These are phyloP conservation scores for Odontamblyopus rebecca DNA, from an alignment of 2,797 vertebrate genomes.

Conservation along the genomic window DNA sequence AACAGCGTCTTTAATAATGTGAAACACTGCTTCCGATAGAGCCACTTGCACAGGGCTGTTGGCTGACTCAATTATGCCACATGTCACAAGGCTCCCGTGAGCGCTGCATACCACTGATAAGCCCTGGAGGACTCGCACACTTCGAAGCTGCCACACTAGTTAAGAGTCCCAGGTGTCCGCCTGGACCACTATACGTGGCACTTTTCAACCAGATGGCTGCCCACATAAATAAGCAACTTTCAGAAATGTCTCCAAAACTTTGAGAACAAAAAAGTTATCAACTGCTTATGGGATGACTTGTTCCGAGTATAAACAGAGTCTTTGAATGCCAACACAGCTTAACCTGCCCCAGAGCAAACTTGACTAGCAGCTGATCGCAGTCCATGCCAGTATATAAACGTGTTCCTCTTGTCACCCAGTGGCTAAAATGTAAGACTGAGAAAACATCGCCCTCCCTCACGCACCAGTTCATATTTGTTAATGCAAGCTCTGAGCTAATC, in stretches of 20 bases:
- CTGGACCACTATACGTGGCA: slow-evolving; percentile 47
- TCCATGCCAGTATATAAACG: slow-evolving; percentile 61
- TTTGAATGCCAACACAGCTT: slow-evolving; percentile 42
- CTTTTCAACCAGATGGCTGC: slow-evolving; percentile 54
- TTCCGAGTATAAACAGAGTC: not conserved
- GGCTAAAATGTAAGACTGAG: slow-evolving; percentile 69
- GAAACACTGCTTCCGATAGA: slow-evolving; percentile 45
- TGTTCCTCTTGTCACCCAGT: slow-evolving; percentile 61
- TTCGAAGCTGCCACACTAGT: slow-evolving; percentile 46
- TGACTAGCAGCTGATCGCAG: slow-evolving; percentile 61
- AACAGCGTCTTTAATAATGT: slow-evolving; percentile 57
- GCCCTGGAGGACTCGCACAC: slow-evolving; percentile 55
- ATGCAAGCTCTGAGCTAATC: slow-evolving; percentile 45
- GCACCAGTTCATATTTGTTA: slow-evolving; percentile 54
- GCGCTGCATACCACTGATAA: slow-evolving; percentile 59
- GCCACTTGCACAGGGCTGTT: slow-evolving; percentile 41
- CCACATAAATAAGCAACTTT: slow-evolving; percentile 38
- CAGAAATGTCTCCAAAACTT: slow-evolving; percentile 37
- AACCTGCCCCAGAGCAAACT: slow-evolving; percentile 53
- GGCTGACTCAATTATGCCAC: slow-evolving; percentile 70
- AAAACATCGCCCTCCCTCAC: slow-evolving; percentile 61
- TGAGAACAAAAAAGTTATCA: not conserved
- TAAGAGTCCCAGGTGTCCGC: slow-evolving; percentile 51
- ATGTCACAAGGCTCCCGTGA: slow-evolving; percentile 59
- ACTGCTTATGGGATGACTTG: not conserved